Evolutionary conservation across 2,888 invertebrate genomes (phyloP).

Genomic region (Nymphalis urticae): DNA sequence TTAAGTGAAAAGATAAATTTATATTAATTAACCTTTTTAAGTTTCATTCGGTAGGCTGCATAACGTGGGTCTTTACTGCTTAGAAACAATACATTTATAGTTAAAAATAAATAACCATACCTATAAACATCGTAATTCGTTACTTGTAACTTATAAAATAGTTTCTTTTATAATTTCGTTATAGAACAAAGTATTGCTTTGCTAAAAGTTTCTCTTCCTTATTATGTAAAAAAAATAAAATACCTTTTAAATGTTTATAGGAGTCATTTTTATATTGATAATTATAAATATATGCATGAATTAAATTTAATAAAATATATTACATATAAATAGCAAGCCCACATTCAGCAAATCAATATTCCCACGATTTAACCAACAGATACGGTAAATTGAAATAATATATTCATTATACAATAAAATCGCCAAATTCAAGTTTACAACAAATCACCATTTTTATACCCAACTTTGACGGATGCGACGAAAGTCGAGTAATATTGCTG

Average conservation of each 20-base stretch:
- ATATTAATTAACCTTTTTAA: too few species aligned
- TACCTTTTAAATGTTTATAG: not conserved
- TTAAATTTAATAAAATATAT: conserved; percentile 22
- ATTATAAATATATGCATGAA: conserved; percentile 2
- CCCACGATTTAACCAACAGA: conserved; percentile 68
- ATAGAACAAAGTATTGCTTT: too few species aligned
- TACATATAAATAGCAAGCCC: conserved; percentile 1
- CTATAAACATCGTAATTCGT: too few species aligned
- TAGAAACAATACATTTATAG: too few species aligned
- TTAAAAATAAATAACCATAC: too few species aligned
- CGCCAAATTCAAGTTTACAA: conserved; percentile 51
- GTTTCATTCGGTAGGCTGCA: too few species aligned
- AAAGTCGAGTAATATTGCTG: conserved; percentile 40
- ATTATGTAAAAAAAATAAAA: not conserved
- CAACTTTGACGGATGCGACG: conserved; percentile 47
- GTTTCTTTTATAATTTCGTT: too few species aligned
- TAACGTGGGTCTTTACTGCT: too few species aligned
- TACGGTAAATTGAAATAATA: conserved; percentile 68
- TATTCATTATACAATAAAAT: conserved; percentile 66
- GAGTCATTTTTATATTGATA: not conserved
- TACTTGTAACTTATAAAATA: too few species aligned
- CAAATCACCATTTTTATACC: conserved; percentile 37
- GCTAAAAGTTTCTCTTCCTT: not conserved
- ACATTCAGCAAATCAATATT: conserved; percentile 49
- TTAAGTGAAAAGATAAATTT: too few species aligned